These are phyloP conservation scores for Strigamia maritima DNA, from an alignment of 2,888 invertebrate species.

Conservation along the genomic window DNA sequence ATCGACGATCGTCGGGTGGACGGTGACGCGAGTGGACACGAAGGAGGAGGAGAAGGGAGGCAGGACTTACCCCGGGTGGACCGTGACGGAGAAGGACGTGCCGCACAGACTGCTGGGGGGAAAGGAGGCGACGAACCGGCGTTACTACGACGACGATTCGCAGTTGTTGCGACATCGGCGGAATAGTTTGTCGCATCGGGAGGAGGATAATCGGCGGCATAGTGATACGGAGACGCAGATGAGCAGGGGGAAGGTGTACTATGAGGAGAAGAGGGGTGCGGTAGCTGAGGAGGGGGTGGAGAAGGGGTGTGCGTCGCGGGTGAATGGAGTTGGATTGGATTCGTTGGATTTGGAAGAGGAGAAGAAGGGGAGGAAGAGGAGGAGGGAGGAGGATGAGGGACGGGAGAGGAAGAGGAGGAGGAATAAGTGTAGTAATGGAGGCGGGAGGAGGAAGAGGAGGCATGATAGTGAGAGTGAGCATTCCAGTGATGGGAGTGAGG, in stretches of 20 bases:
- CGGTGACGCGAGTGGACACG: slow-evolving; percentile 46
- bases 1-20: slow-evolving; percentile 51
- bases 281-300: too few species aligned
- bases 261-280: too few species aligned
- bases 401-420: too few species aligned
- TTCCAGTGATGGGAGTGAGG: slow-evolving; percentile 42
- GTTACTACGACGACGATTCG: too few species aligned
- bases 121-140: not conserved
- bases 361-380: too few species aligned
- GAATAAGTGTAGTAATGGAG: too few species aligned
- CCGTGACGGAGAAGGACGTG: slow-evolving; percentile 41
- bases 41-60: slow-evolving; percentile 43
- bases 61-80: slow-evolving; percentile 45
- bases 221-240: slow-evolving; percentile 34
- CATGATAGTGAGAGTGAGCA: not conserved
- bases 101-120: slow-evolving; percentile 35
- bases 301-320: too few species aligned
- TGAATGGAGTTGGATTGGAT: too few species aligned
- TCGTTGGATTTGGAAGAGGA: too few species aligned
- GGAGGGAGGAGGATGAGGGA: too few species aligned
- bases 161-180: not conserved
- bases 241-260: too few species aligned
- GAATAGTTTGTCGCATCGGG: not conserved
- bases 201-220: not conserved
- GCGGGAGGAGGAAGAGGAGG: too few species aligned